Conservation (phyloP, 92 coral and sea anemone species). For the Phenganax stokvisi region DNA sequence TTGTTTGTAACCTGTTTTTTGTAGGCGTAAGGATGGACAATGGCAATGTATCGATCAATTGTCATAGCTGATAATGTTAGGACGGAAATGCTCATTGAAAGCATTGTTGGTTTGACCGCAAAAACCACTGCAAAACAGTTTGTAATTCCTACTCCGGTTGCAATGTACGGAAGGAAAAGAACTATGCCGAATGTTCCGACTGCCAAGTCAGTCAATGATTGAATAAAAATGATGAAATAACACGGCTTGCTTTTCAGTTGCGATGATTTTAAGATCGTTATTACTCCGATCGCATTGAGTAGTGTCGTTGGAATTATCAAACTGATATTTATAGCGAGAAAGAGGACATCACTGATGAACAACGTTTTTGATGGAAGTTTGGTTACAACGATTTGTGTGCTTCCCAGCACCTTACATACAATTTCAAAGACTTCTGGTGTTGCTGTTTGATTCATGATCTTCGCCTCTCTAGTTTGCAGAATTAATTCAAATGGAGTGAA, state of each 20-base stretch:
- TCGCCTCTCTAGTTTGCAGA: background rate
- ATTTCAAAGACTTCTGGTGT: background rate
- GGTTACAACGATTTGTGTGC: slow-evolving; percentile 16
- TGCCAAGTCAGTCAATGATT: slow-evolving; percentile 25
- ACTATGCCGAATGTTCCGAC: slow-evolving; percentile 22
- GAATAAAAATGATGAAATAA: slow-evolving; percentile 25
- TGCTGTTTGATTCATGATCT: slow-evolving; percentile 26
- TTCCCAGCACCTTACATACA: slow-evolving; percentile 18
- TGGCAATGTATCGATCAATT: slow-evolving; percentile 31
- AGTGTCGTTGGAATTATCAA: slow-evolving; percentile 28
- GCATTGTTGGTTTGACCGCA: background rate
- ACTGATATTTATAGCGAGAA: slow-evolving; percentile 7
- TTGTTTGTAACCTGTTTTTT: slow-evolving; percentile 19
- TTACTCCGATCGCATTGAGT: slow-evolving; percentile 29
- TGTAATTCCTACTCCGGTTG: background rate
- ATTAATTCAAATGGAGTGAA: too few species aligned
- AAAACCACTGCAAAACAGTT: slow-evolving; percentile 22
- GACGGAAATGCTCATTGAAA: slow-evolving; percentile 1
- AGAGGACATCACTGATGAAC: slow-evolving; percentile 1
- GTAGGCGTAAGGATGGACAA: slow-evolving; percentile 29
- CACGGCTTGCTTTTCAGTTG: slow-evolving; percentile 38
- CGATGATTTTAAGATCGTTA: slow-evolving; percentile 29
- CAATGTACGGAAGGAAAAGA: slow-evolving; percentile 19
- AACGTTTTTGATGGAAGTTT: slow-evolving; percentile 30
- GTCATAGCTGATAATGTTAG: slow-evolving; percentile 26